A percentile compares a stretch with the other conserved stretches of the same genome.
Conservation (phyloP, 2,113 vertebrate species). For the Engystomops pustulosus region DNA sequence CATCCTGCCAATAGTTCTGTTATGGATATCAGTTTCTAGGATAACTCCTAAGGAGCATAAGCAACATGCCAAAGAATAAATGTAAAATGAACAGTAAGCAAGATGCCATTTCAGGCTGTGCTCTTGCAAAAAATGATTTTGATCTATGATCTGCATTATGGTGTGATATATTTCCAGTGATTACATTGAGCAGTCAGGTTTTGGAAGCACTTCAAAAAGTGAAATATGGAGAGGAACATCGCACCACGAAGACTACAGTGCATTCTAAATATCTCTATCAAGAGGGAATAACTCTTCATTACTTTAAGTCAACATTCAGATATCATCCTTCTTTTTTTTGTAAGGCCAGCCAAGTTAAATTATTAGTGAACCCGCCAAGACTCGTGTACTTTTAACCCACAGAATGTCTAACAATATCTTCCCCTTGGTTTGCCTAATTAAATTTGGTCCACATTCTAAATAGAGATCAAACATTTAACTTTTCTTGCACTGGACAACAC, state of each 20-base stretch:
- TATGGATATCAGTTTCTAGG: not conserved
- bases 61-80: not conserved
- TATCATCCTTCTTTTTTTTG: not conserved
- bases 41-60: not conserved
- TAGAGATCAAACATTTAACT: constrained; percentile 17
- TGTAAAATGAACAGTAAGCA: not conserved
- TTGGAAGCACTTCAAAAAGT: constrained; percentile 47
- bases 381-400: constrained; percentile 25
- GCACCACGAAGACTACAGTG: constrained; percentile 18
- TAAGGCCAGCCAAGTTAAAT: constrained; percentile 31
- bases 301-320: constrained; percentile 37
- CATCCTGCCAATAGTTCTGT: not conserved
- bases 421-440: not conserved
- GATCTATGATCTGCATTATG: constrained; percentile 33
- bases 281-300: constrained; percentile 43
- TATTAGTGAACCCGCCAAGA: constrained; percentile 38
- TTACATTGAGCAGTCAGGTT: constrained; percentile 37
- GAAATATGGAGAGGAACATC: constrained; percentile 33
- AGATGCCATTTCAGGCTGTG: not conserved
- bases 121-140: constrained; percentile 27
- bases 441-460: not conserved
- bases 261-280: constrained; percentile 48
- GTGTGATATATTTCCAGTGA: constrained; percentile 38
- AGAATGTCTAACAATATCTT: constrained; percentile 7
- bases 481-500: not conserved